A percentile compares a stretch with the other conserved stretches of the same genome.
Conservation (phyloP, 2,797 vertebrate genomes). For the Tinamus major region DNA sequence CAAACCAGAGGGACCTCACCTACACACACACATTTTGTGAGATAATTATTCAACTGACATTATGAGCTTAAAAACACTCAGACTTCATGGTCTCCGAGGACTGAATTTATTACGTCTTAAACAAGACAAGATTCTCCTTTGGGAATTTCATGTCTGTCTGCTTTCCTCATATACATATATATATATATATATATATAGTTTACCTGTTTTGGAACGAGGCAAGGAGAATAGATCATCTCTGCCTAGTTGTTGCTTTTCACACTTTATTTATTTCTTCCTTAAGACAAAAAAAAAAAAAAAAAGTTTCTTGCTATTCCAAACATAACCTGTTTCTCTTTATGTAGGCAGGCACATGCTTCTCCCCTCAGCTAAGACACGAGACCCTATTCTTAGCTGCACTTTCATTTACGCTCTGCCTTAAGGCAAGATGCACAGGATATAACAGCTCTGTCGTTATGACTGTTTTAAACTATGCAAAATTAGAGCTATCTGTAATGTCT, state of each 20-base stretch:
- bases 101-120: slow-evolving; percentile 72
- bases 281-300: background rate
- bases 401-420: slow-evolving; percentile 62
- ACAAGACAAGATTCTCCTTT: slow-evolving; percentile 58
- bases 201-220: slow-evolving; percentile 68
- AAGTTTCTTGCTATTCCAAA: slow-evolving; percentile 55
- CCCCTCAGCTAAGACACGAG: slow-evolving; percentile 63
- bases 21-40: slow-evolving; percentile 65
- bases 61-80: slow-evolving; percentile 47
- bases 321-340: slow-evolving; percentile 70
- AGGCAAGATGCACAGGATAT: slow-evolving; percentile 45
- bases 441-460: slow-evolving; percentile 39
- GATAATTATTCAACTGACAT: slow-evolving; percentile 74
- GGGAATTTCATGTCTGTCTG: slow-evolving; percentile 63
- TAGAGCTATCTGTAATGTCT: slow-evolving; percentile 26
- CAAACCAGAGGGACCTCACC: slow-evolving; percentile 75
- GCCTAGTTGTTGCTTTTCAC: slow-evolving; percentile 55
- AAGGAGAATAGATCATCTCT: slow-evolving; percentile 56
- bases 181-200: slow-evolving; percentile 28
- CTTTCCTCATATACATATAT: slow-evolving; percentile 36
- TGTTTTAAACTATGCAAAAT: slow-evolving; percentile 29
- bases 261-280: slow-evolving; percentile 63
- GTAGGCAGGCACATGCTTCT: slow-evolving; percentile 66
- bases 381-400: slow-evolving; percentile 55
- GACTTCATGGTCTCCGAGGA: slow-evolving; percentile 57